Conservation (phyloP, 2,888 invertebrate species). For the Monochamus alternatus region DNA sequence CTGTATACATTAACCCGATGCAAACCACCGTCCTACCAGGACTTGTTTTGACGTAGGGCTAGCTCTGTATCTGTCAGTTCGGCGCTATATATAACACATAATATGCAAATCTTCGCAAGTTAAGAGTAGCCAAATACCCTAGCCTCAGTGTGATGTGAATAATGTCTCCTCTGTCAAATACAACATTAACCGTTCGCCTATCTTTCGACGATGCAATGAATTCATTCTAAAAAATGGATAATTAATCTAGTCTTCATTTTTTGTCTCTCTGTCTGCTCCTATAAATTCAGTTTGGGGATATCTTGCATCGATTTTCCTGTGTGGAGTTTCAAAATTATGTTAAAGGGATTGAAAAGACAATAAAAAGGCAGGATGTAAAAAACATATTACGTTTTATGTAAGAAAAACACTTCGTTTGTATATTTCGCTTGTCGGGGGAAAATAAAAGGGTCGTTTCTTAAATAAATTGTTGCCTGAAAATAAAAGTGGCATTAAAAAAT, state of each 20-base stretch:
- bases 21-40: conserved; percentile 46
- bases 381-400: neutral
- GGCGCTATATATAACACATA: conserved; percentile 51
- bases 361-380: neutral
- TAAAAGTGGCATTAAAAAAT: no score
- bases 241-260: neutral
- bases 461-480: no score
- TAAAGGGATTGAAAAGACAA: neutral
- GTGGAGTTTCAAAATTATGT: conserved; percentile 14
- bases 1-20: conserved; percentile 46
- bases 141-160: conserved; percentile 22
- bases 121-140: conserved; percentile 49
- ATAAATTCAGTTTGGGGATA: neutral
- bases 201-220: neutral
- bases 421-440: neutral
- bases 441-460: conserved; percentile 28
- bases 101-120: conserved; percentile 53
- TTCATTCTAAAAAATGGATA: neutral
- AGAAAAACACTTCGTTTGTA: no score
- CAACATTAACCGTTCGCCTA: conserved; percentile 34
- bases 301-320: no score
- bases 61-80: conserved; percentile 52
- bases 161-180: conserved; percentile 44
- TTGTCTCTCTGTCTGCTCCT: neutral
- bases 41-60: conserved; percentile 48